Base-by-base conservation (phyloP, 2,113 vertebrate species). In the Hippocampus guttulatus region DNA sequence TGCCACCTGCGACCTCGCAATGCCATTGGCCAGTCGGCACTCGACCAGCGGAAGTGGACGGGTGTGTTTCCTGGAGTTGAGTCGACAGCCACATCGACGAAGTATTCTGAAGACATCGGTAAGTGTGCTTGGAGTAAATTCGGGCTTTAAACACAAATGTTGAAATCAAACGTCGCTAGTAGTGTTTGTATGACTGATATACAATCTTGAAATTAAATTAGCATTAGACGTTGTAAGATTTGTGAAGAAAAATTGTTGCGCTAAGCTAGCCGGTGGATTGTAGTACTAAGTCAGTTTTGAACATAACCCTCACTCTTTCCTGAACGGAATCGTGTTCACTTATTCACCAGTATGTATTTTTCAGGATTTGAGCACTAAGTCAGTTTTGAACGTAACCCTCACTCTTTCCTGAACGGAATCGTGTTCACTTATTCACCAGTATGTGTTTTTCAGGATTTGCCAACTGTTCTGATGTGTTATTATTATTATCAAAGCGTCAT, bases 61-160 rank as follows among this genome's bases (percentile, higher is more conserved):
- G 87, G 88, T 88, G 90, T 88, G 90, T 89, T 85, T 90, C 90
- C 88, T 82, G 30, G 65, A 67, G 87, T 80, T 2, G 79, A 81
- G 63, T 15, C 57, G 62, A 60, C 64, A 61, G 58, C 63, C 21
- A 27, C 67, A 81, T 27, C 82, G 79, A 79, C 74, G 69, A 82
- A 86, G 76, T 89, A 85, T 74, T 25, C 52, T 15, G 66, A 81
- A 83, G 83, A 76, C 71, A 61, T 84, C 76, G 87, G 89, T 89
- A 75, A 88, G 85, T 85, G 49, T 0, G 58, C 33, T n/a, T 55
- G 14, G 0, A 2, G 33, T 10, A 61, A 21, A 52, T 54, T 70
- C 1, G 14, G 0, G 0, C 14, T 49, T 79, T 2, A 71, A 65
- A 68, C 8, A n/a, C 16, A 10, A 9, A n/a, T 40, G 3, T 63